These are phyloP conservation scores for Selenia dentaria DNA, from an alignment of 2,888 invertebrate genomes.

Conservation along the genomic window DNA sequence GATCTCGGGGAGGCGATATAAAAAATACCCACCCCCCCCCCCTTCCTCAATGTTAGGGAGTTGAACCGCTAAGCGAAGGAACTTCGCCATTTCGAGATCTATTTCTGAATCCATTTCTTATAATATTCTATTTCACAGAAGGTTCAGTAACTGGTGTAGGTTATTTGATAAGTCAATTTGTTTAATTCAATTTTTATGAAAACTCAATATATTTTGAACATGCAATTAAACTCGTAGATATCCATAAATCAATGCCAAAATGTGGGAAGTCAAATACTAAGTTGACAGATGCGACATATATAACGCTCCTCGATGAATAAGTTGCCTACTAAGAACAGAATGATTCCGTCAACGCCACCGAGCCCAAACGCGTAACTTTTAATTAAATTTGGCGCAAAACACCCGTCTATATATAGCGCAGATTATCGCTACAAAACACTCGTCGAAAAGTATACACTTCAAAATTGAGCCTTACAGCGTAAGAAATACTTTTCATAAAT, in stretches of 20 bases:
- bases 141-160: background rate
- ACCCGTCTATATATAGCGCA: conserved; percentile 25
- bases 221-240: too few species aligned
- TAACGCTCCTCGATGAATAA: conserved; percentile 6
- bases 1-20: conserved; percentile 59
- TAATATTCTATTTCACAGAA: background rate
- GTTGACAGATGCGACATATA: conserved; percentile 16
- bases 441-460: conserved; percentile 41
- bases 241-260: too few species aligned
- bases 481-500: conserved; percentile 41
- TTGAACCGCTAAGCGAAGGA: conserved; percentile 37
- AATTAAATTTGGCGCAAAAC: conserved; percentile 64
- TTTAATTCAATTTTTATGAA: too few species aligned
- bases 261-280: too few species aligned
- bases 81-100: conserved; percentile 37
- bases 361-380: conserved; percentile 49
- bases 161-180: too few species aligned
- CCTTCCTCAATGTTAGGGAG: conserved; percentile 1
- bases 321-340: background rate
- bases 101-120: conserved; percentile 23
- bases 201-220: too few species aligned
- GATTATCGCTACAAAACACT: conserved; percentile 34
- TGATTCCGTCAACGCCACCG: conserved; percentile 9
- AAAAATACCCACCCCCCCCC: conserved; percentile 40
- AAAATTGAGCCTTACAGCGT: conserved; percentile 45